phyloP scores from a whole-genome alignment of 2,113 vertebrate genomes.

The Serinus canaria region DNA sequence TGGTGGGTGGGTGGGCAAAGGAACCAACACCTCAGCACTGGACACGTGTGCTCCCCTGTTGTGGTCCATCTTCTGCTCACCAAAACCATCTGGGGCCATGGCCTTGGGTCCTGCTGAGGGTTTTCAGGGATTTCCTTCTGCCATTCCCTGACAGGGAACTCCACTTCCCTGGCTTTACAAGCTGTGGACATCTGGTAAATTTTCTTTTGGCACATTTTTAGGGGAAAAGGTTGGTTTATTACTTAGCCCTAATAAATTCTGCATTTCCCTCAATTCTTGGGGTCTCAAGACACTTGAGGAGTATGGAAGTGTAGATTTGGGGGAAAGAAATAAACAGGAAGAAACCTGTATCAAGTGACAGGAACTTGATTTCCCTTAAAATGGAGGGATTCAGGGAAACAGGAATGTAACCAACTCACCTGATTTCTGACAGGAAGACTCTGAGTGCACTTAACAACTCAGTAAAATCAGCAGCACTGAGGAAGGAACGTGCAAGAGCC shows the following conservation, averaged over 20 bases:
- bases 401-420: neutral
- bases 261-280: neutral
- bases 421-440: neutral
- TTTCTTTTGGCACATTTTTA: neutral
- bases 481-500: neutral
- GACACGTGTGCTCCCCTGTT: conserved; percentile 78
- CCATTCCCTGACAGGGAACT: neutral
- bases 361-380: neutral
- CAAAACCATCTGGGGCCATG: neutral
- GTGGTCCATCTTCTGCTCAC: conserved; percentile 73
- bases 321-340: neutral
- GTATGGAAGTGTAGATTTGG: neutral
- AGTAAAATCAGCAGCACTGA: neutral
- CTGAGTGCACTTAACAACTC: neutral
- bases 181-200: neutral
- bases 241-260: neutral
- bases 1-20: neutral
- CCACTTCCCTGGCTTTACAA: neutral
- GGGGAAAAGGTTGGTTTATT: neutral
- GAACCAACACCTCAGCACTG: conserved; percentile 40
- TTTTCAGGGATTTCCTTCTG: neutral
- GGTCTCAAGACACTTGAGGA: too few species aligned
- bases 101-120: neutral
- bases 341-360: accelerated
- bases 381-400: neutral